Evolutionary conservation across 2,888 invertebrate genomes (phyloP), one percentile per base, ranked within the genome.

Genomic region (Metacarcinus magister): DNA sequence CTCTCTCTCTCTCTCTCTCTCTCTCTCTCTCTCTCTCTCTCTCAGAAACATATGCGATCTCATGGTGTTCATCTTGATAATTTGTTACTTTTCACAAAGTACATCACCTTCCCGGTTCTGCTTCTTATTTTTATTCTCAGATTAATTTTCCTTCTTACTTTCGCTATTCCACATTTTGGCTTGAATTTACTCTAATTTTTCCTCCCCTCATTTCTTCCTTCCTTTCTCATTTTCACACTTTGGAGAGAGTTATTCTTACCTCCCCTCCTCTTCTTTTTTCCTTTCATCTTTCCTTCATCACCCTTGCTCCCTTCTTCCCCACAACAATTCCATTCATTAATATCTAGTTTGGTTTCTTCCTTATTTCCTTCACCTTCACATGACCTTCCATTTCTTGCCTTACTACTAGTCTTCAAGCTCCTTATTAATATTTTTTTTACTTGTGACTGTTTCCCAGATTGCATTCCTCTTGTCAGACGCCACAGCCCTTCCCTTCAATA

Each of bases 1-100:
- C 75, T 75, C 75, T 75, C 75, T 75, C 75, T 75, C 75, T 75
- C 75, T 75, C 75, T 75, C 75, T 75, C 75, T 75, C 75, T 75
- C 75, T 75, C 75, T 75, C 75, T 75, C 75, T 75, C 54, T 54
- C 54, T 48, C 48, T 48, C 48, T 48, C 48, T 48, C 48, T 48
- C 13, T 54, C 54, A 19, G 54, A 54, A 19, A 54, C 16, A 54
- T 19, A 54, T 54, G 19, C 54, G 10, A 2, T 19, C 54, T 54
- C 39, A 39, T 3, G 54, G 54, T 13, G 19, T 54, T 19, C 19
- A 16, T 54, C 16, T 54, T 54, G 16, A 2, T 19, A 10, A 19
- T 19, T 2, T 54, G 16, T 54, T 54, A 54, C 16, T 54, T 13
- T 54, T 54, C 10, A 2, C 39, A 39, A 39, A 39, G 2, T 2